phyloP scores from a whole-genome alignment of 2,113 vertebrate genomes.

The Tychaedon coryphoeus region DNA sequence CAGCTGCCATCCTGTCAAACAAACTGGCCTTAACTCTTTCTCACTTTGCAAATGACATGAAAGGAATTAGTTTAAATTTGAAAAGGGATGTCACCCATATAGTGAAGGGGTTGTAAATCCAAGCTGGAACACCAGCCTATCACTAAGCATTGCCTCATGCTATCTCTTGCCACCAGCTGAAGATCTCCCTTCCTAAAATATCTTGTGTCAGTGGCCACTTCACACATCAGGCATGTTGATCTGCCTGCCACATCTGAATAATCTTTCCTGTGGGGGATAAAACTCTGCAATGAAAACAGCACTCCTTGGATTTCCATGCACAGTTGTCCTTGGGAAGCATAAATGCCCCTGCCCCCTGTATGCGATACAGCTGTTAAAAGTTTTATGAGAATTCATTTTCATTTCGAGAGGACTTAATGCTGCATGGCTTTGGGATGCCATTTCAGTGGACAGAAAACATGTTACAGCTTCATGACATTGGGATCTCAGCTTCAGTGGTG shows the following conservation, averaged over 20 bases:
- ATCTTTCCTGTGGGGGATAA: not conserved
- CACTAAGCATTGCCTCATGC: not conserved
- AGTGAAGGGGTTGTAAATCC: not conserved
- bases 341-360: not conserved
- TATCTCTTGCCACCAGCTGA: not conserved
- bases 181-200: not conserved
- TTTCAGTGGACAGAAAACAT: not conserved
- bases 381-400: not conserved
- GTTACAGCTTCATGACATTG: not conserved
- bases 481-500: not conserved
- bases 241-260: not conserved
- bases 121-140: not conserved
- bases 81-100: not conserved
- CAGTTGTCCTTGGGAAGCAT: not conserved
- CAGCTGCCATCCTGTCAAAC: conserved; percentile 38
- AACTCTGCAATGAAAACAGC: not conserved
- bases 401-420: not conserved
- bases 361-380: not conserved
- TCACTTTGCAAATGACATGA: not conserved
- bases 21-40: not conserved
- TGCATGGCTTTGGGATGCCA: not conserved
- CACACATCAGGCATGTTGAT: not conserved
- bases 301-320: not conserved
- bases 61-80: not conserved
- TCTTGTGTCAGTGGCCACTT: not conserved